phyloP scores from a whole-genome alignment of 92 coral and sea anemone genomes.

The Pocillopora grandis region DNA sequence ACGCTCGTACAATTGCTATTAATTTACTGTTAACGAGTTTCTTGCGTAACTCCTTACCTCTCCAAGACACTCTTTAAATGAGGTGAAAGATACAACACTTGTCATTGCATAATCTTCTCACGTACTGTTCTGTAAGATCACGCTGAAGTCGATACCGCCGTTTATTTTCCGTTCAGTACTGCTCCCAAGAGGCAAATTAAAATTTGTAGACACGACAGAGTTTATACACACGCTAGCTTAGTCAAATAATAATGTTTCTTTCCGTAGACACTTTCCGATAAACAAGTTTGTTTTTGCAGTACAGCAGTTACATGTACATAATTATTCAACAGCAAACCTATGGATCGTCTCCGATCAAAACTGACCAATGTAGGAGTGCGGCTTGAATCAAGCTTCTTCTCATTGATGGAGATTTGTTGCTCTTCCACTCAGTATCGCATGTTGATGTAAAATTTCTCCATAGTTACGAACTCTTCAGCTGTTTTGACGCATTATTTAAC shows the following conservation, averaged over 20 bases:
- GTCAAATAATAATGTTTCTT: not conserved
- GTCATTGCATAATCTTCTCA: not conserved
- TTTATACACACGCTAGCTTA: not conserved
- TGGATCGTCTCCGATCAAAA: too few relatives aligned
- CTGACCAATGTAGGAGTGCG: too few relatives aligned
- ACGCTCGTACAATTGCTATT: not conserved
- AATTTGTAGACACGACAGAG: not conserved
- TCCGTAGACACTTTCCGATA: not conserved
- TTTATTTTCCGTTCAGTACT: not conserved
- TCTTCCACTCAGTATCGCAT: too few relatives aligned
- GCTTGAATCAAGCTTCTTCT: too few relatives aligned
- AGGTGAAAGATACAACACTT: not conserved
- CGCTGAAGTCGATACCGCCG: not conserved
- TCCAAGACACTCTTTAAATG: not conserved
- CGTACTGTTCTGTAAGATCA: not conserved
- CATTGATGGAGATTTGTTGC: too few relatives aligned
- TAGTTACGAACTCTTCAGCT: not conserved
- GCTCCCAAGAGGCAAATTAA: not conserved
- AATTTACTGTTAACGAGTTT: constrained; percentile 18
- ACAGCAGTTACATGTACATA: too few relatives aligned
- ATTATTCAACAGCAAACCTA: too few relatives aligned
- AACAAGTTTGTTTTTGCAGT: too few relatives aligned
- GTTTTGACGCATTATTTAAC: too few relatives aligned
- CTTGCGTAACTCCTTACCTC: constrained; percentile 12
- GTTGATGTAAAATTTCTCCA: not conserved